Evolutionary conservation across 92 coral and sea anemone species (phyloP).

Genomic region (Actinernus sp.): DNA sequence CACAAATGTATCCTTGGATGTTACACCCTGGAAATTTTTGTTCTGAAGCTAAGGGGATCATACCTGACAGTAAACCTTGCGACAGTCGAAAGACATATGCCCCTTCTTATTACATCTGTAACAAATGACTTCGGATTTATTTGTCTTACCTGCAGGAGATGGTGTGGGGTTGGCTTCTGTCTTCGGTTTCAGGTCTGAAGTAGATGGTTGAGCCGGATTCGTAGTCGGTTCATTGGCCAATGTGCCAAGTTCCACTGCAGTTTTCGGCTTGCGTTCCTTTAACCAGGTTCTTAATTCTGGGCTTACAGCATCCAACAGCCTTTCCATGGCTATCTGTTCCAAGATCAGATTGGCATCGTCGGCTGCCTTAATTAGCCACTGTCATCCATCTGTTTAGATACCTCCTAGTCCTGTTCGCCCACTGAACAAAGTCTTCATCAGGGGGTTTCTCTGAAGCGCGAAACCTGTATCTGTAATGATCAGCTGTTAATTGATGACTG

Average conservation of each 20-base stretch:
- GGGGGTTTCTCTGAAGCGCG: constrained; percentile 44
- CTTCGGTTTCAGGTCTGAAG: not conserved
- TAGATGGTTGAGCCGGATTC: too few species aligned
- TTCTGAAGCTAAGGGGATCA: not conserved
- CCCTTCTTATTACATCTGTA: not conserved
- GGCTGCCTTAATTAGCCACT: constrained; percentile 51
- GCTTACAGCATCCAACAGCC: constrained; percentile 56
- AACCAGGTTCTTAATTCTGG: constrained; percentile 56
- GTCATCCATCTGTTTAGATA: constrained; percentile 55
- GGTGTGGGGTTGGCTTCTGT: not conserved
- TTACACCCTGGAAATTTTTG: constrained; percentile 1
- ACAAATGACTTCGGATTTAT: not conserved
- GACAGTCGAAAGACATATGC: constrained; percentile 1
- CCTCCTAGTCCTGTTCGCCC: constrained; percentile 61
- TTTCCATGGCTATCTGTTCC: constrained; percentile 47
- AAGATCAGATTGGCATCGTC: constrained; percentile 28
- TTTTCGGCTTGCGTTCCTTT: constrained; percentile 40
- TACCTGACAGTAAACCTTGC: not conserved
- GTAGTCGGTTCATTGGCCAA: constrained; percentile 55
- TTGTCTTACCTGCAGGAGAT: not conserved
- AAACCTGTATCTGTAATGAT: constrained; percentile 62
- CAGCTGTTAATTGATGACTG: constrained; percentile 50
- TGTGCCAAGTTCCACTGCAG: constrained; percentile 40
- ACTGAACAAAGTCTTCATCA: constrained; percentile 61
- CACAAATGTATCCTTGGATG: constrained; percentile 19